phyloP scores from a whole-genome alignment of 2,888 invertebrate genomes.

The Drosophila merina region DNA sequence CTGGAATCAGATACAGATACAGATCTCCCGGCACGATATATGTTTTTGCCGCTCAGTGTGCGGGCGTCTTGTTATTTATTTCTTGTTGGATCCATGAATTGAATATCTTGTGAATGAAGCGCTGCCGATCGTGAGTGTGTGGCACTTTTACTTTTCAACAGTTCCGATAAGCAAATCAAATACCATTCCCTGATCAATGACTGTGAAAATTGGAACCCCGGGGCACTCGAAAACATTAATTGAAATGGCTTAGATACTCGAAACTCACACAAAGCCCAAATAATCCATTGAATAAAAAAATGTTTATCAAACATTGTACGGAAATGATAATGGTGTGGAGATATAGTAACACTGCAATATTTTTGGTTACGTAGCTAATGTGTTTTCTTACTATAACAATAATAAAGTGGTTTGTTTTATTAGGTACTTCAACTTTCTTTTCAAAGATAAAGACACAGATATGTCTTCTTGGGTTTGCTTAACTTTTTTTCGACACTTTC shows the following conservation, averaged over 20 bases:
- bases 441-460: neutral
- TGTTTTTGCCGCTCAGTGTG: conserved; percentile 46
- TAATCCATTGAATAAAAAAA: neutral
- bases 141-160: conserved; percentile 67
- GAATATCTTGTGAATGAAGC: conserved; percentile 64
- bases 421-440: neutral
- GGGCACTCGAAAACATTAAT: conserved; percentile 32
- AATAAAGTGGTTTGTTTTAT: neutral
- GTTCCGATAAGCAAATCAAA: conserved; percentile 37
- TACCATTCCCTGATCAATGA: conserved; percentile 30
- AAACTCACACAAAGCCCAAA: neutral
- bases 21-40: conserved; percentile 66
- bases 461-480: neutral
- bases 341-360: neutral
- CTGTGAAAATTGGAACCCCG: conserved; percentile 35
- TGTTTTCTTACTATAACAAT: neutral
- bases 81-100: conserved; percentile 64
- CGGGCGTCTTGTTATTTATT: conserved; percentile 56
- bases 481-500: neutral
- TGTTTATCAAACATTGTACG: neutral
- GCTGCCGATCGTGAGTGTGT: conserved; percentile 52
- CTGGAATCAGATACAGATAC: conserved; percentile 56
- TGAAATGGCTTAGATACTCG: conserved; percentile 11
- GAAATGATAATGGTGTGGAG: neutral
- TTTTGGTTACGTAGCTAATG: neutral